Conservation (phyloP, 1,140 invertebrate species). For the Papilio helenus region DNA sequence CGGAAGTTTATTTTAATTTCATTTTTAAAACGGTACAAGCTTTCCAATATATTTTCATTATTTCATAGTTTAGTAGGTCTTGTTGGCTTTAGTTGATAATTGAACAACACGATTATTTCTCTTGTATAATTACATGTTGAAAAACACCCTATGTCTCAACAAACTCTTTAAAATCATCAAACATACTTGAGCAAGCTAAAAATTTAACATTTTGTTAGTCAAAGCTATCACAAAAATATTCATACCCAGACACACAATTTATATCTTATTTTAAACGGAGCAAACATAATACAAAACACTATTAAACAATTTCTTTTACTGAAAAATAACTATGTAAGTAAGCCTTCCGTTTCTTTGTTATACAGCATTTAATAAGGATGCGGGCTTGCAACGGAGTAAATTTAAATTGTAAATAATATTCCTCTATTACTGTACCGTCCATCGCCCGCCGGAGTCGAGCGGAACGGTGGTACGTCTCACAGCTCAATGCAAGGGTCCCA, state of each 20-base stretch:
- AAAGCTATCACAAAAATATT: too few relatives aligned
- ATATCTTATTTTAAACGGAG: not conserved
- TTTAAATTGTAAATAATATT: conserved; percentile 51
- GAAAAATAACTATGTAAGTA: conserved; percentile 1
- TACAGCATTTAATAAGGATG: conserved; percentile 23
- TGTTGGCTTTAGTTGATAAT: not conserved
- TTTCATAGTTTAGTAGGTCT: not conserved
- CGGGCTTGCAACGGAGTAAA: conserved; percentile 20
- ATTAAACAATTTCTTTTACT: not conserved
- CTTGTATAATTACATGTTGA: not conserved
- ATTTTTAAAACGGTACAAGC: not conserved
- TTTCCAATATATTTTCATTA: not conserved
- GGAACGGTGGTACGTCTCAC: not conserved
- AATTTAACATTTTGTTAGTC: too few relatives aligned
- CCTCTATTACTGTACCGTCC: conserved; percentile 22
- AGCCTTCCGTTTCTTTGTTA: conserved; percentile 20
- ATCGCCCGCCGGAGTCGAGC: conserved; percentile 35
- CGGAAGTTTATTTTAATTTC: not conserved
- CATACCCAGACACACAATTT: too few relatives aligned
- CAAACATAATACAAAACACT: not conserved
- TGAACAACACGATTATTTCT: not conserved
- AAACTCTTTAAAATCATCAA: too few relatives aligned
- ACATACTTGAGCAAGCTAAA: too few relatives aligned
- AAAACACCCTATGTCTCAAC: too few relatives aligned
- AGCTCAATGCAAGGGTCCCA: conserved; percentile 44